A percentile compares a stretch with the other conserved stretches of the same genome.
These are phyloP conservation scores for Calliopum simillimum DNA, from an alignment of 2,888 invertebrate genomes.

Conservation along the genomic window DNA sequence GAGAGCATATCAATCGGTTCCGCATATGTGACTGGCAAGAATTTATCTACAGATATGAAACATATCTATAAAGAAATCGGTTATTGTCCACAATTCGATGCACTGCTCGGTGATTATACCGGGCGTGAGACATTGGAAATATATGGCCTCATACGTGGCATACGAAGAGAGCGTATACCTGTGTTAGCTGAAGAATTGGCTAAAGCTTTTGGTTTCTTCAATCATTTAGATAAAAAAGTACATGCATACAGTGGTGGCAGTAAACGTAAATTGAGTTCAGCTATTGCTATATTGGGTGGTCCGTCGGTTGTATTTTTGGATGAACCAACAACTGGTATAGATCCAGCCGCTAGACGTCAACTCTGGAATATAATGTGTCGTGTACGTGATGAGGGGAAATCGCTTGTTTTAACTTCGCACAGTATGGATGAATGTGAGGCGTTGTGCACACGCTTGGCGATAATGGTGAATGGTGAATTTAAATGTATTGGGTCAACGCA, in stretches of 20 bases:
- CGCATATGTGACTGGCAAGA: slow-evolving; percentile 74
- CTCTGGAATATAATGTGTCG: slow-evolving; percentile 81
- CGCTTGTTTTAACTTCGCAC: slow-evolving; percentile 84
- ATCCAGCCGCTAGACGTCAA: slow-evolving; percentile 71
- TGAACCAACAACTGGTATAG: slow-evolving; percentile 73
- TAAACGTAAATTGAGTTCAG: slow-evolving; percentile 78
- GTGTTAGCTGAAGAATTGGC: slow-evolving; percentile 60
- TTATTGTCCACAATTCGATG: slow-evolving; percentile 83
- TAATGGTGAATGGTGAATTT: slow-evolving; percentile 84
- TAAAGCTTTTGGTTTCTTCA: slow-evolving; percentile 70
- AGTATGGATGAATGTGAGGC: slow-evolving; percentile 89
- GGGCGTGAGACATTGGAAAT: slow-evolving; percentile 76
- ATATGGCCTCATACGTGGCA: slow-evolving; percentile 75
- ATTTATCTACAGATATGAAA: slow-evolving; percentile 69
- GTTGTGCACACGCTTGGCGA: slow-evolving; percentile 80
- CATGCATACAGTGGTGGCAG: slow-evolving; percentile 78
- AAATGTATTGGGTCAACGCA: slow-evolving; percentile 80
- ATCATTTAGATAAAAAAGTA: slow-evolving; percentile 74
- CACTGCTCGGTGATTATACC: slow-evolving; percentile 75
- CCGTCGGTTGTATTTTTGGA: slow-evolving; percentile 77
- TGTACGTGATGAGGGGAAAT: slow-evolving; percentile 76
- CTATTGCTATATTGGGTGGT: slow-evolving; percentile 76
- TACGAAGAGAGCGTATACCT: slow-evolving; percentile 65
- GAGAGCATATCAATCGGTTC: slow-evolving; percentile 76
- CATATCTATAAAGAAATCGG: slow-evolving; percentile 73